Base-by-base conservation (phyloP, 2,888 invertebrate species). In the Plemyria rubiginata region DNA sequence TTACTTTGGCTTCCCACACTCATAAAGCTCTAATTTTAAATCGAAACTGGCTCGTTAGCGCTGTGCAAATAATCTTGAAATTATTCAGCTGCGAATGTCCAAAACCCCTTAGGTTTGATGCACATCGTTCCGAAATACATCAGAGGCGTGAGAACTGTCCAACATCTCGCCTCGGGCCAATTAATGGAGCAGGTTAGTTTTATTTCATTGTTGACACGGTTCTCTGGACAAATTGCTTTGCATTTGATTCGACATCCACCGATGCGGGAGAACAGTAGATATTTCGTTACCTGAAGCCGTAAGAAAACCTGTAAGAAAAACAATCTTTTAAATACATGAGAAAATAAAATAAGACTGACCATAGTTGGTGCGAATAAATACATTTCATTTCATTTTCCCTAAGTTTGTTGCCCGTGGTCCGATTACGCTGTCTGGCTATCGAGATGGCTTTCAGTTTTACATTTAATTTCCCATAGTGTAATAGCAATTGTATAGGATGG, bases 151-250 rank as follows among this genome's bases (percentile, higher is more conserved):
- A 80, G 87, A 87, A 86, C 73, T 62, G 63, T 32, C 63, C 52
- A 43, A 60, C 68, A 60, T 65, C 64, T 67, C 76, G 71, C 32
- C 32, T 32, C 8, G 74, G 3, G 74, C 80, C 77, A 85, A 87
- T 87, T 87, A 87, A 86, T 82, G 75, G 72, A 62, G 74, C 74
- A 74, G 63, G 77, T 80, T 83, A 71, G 71, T 85, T 85, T 86
- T 86, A 83, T 84, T 85, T 84, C 75, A 73, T 78, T 80, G 78
- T 76, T 75, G 75, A 79, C 77, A 73, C 72, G 72, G 66, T 66
- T 56, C 63, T 67, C 43, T 72, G 75, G 73, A 75, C 72, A 77
- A 77, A 74, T 77, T 70, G 68, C 61, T 69, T 12, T 32, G 12
- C 3, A 32, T 15, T 32, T 50, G 56, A 57, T 9, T 15, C 50